A percentile compares a stretch with the other conserved stretches of the same genome.
phyloP scores from a whole-genome alignment of 2,888 invertebrate species.

The Spicauda simplicius region DNA sequence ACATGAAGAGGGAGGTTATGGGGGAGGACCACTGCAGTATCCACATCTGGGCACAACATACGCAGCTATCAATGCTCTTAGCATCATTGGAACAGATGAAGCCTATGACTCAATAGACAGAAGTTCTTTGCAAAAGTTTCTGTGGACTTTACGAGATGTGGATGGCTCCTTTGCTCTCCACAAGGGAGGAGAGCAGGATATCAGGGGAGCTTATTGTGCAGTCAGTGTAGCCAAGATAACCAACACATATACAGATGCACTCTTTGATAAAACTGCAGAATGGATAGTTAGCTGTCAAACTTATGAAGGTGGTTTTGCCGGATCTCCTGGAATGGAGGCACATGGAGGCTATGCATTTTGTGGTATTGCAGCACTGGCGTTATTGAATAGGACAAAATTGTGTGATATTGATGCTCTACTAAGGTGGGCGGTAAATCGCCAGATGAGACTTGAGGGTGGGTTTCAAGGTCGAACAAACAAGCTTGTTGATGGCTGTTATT shows the following conservation, averaged over 20 bases:
- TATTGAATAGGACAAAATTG: constrained; percentile 90
- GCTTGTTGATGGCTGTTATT: constrained; percentile 99
- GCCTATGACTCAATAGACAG: constrained; percentile 95
- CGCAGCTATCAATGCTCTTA: constrained; percentile 97
- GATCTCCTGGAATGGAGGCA: constrained; percentile 95
- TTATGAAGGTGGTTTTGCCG: constrained; percentile 99
- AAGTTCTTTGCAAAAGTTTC: constrained; percentile 89
- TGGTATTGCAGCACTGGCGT: constrained; percentile 94
- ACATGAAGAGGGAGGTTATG: constrained; percentile 93
- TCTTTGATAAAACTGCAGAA: constrained; percentile 94
- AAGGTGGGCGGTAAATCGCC: constrained; percentile 95
- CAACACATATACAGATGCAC: constrained; percentile 89
- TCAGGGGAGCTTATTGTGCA: constrained; percentile 99
- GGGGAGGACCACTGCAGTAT: constrained; percentile 96
- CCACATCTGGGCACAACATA: constrained; percentile 99
- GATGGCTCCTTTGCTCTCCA: constrained; percentile 98
- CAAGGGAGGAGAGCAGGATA: constrained; percentile 96
- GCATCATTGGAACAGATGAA: constrained; percentile 94
- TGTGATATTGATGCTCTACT: constrained; percentile 91
- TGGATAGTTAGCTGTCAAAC: constrained; percentile 99
- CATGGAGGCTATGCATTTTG: constrained; percentile 99
- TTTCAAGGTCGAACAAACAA: constrained; percentile 99
- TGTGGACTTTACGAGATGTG: constrained; percentile 90
- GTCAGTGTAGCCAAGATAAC: constrained; percentile 94
- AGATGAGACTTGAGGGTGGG: constrained; percentile 98